Conservation (phyloP, 2,888 invertebrate species). For the Melangyna quadrimaculata region DNA sequence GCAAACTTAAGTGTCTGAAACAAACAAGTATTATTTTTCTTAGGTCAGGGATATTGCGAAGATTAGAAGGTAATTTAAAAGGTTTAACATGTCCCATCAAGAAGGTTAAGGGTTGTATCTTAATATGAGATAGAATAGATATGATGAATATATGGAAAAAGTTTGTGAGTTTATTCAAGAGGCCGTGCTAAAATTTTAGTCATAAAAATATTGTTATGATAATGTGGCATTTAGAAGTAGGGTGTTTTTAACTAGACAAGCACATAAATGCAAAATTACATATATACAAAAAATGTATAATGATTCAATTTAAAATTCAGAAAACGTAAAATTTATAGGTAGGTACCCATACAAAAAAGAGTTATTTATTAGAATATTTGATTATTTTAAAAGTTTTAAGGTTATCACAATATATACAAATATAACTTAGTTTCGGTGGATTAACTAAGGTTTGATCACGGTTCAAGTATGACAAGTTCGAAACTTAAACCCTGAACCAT, state of each 20-base stretch:
- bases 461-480: too few species aligned
- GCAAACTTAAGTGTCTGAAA: slow-evolving; percentile 12
- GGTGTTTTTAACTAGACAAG: not conserved
- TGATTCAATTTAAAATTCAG: not conserved
- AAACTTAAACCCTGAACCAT: too few species aligned
- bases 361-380: too few species aligned
- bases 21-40: slow-evolving; percentile 13
- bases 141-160: not conserved
- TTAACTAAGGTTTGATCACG: too few species aligned
- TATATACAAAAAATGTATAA: too few species aligned
- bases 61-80: slow-evolving; percentile 23
- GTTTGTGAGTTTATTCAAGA: not conserved
- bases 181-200: not conserved
- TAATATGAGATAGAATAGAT: not conserved
- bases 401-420: too few species aligned
- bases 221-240: not conserved
- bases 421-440: too few species aligned
- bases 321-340: too few species aligned
- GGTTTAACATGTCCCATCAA: not conserved
- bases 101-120: not conserved
- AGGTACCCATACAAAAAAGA: too few species aligned
- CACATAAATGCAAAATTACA: too few species aligned
- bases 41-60: not conserved
- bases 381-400: too few species aligned
- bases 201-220: not conserved